Percentiles rank a stretch among this genome's conserved stretches.
Evolutionary conservation across 2,797 vertebrate genomes (phyloP).

Genomic region (Neosilurus hyrtlii): DNA sequence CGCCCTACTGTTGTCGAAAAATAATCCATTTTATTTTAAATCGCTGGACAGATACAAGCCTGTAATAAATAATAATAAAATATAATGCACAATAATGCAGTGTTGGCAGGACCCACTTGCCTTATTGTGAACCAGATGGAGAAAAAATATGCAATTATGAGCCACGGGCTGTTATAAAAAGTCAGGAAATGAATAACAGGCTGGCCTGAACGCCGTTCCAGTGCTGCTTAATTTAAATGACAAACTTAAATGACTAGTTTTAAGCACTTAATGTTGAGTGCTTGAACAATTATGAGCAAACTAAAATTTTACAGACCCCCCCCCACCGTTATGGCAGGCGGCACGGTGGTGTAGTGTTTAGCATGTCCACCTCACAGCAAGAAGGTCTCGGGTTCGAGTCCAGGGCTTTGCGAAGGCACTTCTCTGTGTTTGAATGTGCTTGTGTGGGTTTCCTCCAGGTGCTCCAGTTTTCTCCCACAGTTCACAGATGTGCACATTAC

Average conservation of each 20-base stretch:
- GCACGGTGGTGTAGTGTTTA: too few relatives aligned
- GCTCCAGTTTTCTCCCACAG: too few relatives aligned
- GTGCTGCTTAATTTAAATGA: not conserved
- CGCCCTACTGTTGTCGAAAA: too few relatives aligned
- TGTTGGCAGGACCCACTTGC: not conserved
- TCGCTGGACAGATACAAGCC: too few relatives aligned
- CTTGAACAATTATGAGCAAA: not conserved
- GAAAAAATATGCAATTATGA: not conserved
- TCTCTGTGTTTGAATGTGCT: too few relatives aligned
- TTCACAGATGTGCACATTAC: too few relatives aligned
- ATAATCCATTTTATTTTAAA: too few relatives aligned
- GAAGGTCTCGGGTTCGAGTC: too few relatives aligned
- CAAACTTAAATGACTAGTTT: not conserved
- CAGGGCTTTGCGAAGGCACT: too few relatives aligned
- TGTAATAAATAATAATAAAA: not conserved
- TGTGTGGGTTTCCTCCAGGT: too few relatives aligned
- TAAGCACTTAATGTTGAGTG: not conserved
- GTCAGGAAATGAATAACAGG: not conserved
- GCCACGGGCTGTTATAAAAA: slow-evolving; percentile 1
- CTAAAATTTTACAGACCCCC: not conserved
- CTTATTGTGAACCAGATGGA: not conserved
- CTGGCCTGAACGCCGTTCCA: not conserved
- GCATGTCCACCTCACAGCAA: too few relatives aligned
- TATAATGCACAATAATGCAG: not conserved
- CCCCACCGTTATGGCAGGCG: too few relatives aligned